These are phyloP conservation scores for Peromyscus polionotus DNA, from an alignment of 2,113 vertebrate genomes.

Conservation along the genomic window DNA sequence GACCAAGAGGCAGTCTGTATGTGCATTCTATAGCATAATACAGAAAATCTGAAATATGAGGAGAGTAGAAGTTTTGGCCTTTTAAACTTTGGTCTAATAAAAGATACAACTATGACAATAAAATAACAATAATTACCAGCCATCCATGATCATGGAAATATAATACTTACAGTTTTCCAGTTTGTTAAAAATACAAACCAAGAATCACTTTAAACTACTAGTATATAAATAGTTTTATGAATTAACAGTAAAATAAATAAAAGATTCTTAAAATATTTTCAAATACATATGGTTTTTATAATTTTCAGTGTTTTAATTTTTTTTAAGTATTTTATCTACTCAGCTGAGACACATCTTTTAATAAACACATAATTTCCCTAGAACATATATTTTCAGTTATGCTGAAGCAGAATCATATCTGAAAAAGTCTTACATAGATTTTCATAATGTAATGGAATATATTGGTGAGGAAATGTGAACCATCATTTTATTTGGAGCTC, in stretches of 20 bases:
- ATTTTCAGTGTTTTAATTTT: conserved; percentile 33
- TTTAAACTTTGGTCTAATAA: conserved; percentile 7
- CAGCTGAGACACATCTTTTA: neutral
- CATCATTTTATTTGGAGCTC: neutral
- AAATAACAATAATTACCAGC: neutral
- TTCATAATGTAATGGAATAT: conserved; percentile 10
- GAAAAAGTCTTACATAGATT: neutral
- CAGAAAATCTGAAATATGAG: neutral
- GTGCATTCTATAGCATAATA: neutral
- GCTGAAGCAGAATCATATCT: neutral
- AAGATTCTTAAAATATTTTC: neutral
- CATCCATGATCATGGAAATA: neutral
- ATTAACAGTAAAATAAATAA: conserved; percentile 22
- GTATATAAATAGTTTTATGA: neutral
- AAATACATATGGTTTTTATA: neutral
- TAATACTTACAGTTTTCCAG: conserved; percentile 39
- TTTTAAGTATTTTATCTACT: neutral
- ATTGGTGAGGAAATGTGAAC: neutral
- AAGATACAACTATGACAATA: neutral
- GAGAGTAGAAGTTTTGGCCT: neutral
- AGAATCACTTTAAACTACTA: neutral
- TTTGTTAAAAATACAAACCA: neutral
- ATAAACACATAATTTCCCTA: neutral
- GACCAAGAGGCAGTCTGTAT: neutral
- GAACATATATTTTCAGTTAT: neutral